Percentiles rank a stretch among this genome's conserved stretches.
These are phyloP conservation scores for Notechis scutatus DNA, from an alignment of 2,113 vertebrate species.

Conservation along the genomic window DNA sequence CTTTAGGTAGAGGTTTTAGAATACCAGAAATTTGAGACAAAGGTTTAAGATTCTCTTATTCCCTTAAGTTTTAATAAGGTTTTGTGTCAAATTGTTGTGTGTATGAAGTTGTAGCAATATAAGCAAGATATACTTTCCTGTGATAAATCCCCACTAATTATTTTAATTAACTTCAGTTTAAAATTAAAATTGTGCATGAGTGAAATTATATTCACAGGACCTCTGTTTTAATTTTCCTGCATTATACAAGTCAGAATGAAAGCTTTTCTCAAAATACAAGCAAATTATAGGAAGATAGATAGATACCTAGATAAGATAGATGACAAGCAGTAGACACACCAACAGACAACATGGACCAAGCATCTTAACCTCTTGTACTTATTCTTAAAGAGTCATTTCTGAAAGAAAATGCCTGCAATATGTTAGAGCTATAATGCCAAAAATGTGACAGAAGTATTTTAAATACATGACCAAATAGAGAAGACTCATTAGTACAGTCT, in stretches of 20 bases:
- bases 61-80: background rate
- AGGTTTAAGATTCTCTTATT: conserved; percentile 20
- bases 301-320: background rate
- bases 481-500: conserved; percentile 85
- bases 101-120: conserved; percentile 20
- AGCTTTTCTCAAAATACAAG: conserved; percentile 28
- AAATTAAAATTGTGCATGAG: conserved; percentile 34
- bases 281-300: conserved; percentile 38
- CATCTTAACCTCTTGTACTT: conserved; percentile 81
- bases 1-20: background rate
- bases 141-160: conserved; percentile 22
- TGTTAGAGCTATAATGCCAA: conserved; percentile 77
- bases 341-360: conserved; percentile 58
- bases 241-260: conserved; percentile 28
- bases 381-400: conserved; percentile 72
- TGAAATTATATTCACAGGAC: conserved; percentile 20
- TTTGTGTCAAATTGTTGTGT: background rate
- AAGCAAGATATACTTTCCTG: background rate
- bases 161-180: conserved; percentile 34
- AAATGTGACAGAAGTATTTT: conserved; percentile 75
- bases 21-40: background rate
- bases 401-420: conserved; percentile 75
- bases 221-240: background rate
- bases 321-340: conserved; percentile 45
- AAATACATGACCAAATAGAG: conserved; percentile 81